These are phyloP conservation scores for Caenorhabditis brenneri DNA, from an alignment of 1,140 invertebrate species.

Conservation along the genomic window DNA sequence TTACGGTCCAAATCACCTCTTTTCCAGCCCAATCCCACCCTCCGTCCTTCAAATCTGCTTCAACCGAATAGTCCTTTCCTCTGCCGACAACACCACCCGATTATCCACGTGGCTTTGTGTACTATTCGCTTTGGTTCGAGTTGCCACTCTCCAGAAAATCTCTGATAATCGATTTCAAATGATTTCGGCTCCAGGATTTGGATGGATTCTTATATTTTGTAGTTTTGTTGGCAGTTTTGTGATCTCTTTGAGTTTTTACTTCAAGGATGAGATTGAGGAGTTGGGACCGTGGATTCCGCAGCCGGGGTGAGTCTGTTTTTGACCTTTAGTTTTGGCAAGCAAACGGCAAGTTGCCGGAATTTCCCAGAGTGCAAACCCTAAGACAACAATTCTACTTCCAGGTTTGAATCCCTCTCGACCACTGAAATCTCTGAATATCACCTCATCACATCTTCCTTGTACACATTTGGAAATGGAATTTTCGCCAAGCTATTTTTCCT, in stretches of 20 bases:
- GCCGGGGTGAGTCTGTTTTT: not conserved
- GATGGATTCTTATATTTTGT: slow-evolving; percentile 6
- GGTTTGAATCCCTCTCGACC: not conserved
- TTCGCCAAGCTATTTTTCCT: not conserved
- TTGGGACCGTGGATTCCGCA: not conserved
- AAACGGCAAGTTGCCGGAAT: too few species aligned
- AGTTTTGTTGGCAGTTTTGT: not conserved
- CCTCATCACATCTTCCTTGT: not conserved
- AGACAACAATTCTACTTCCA: too few species aligned
- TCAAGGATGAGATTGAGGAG: slow-evolving; percentile 15
- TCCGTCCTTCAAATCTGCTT: not conserved
- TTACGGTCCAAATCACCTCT: too few species aligned
- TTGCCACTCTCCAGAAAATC: not conserved
- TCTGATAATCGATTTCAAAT: slow-evolving; percentile 10
- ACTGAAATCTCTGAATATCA: not conserved
- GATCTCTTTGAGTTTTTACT: not conserved
- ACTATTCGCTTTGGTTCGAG: not conserved
- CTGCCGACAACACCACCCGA: not conserved
- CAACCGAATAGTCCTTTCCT: not conserved
- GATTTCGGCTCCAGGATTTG: not conserved
- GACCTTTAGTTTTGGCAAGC: too few species aligned
- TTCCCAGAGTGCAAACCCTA: too few species aligned
- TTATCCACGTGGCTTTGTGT: not conserved
- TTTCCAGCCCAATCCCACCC: not conserved
- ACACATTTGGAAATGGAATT: slow-evolving; percentile 18